These are phyloP conservation scores for Enteromius thamalakanensis DNA, from an alignment of 2,797 vertebrate species.

Conservation along the genomic window DNA sequence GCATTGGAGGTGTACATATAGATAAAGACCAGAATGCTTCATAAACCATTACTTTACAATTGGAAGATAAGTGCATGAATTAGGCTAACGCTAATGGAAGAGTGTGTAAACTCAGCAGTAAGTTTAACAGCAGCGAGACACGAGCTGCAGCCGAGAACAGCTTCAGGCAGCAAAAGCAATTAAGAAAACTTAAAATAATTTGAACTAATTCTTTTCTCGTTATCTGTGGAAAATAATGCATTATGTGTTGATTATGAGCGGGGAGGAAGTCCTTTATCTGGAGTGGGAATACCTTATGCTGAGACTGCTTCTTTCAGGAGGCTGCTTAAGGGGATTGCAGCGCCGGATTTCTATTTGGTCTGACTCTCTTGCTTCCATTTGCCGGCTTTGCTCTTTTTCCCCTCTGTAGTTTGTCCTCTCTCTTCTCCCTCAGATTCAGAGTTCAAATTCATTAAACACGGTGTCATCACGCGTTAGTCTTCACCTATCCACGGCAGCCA, in stretches of 20 bases:
- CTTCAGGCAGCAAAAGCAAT: constrained; percentile 83
- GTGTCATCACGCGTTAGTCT: constrained; percentile 65
- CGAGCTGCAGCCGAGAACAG: constrained; percentile 68
- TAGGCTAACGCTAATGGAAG: constrained; percentile 80
- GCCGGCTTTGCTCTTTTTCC: constrained; percentile 51
- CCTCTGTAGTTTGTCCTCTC: constrained; percentile 17
- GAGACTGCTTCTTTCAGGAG: constrained; percentile 74
- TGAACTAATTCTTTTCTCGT: constrained; percentile 79
- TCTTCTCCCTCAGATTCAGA: constrained; percentile 53
- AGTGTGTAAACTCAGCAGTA: constrained; percentile 81
- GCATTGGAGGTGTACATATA: constrained; percentile 80
- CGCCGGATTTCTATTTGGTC: constrained; percentile 54
- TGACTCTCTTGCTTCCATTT: constrained; percentile 63
- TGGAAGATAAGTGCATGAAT: constrained; percentile 83
- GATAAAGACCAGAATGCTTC: constrained; percentile 81
- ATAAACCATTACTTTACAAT: constrained; percentile 80
- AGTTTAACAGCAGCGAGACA: constrained; percentile 65
- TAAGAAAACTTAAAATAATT: constrained; percentile 85
- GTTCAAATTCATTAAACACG: constrained; percentile 68
- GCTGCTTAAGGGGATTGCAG: constrained; percentile 70
- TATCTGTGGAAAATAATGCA: constrained; percentile 80
- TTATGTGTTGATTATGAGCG: constrained; percentile 80
- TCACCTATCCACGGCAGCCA: constrained; percentile 59
- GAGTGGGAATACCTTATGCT: constrained; percentile 79
- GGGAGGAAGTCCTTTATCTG: constrained; percentile 78